phyloP scores from a whole-genome alignment of 2,888 invertebrate genomes.

The Syritta pipiens region DNA sequence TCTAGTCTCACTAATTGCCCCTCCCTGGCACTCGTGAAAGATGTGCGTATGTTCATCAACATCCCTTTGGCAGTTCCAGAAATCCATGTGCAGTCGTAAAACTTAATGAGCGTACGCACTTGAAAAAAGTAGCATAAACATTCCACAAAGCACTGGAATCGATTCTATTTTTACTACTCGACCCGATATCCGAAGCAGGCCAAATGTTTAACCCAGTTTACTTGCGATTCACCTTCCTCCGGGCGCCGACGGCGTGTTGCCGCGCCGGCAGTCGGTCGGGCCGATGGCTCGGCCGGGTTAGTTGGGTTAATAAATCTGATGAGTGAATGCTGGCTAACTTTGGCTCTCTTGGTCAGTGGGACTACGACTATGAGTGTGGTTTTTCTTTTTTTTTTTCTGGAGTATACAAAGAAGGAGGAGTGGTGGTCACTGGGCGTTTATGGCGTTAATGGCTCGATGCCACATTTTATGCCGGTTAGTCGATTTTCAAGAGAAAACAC shows the following conservation, averaged over 20 bases:
- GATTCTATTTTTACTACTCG: conserved; percentile 43
- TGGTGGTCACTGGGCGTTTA: conserved; percentile 17
- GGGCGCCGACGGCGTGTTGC: too few species aligned
- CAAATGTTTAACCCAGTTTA: conserved; percentile 56
- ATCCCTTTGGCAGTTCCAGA: neutral
- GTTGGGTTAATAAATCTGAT: conserved; percentile 40
- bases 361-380: neutral
- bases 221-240: conserved; percentile 48
- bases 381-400: too few species aligned
- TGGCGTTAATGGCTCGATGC: conserved; percentile 51
- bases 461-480: conserved; percentile 52
- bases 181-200: conserved; percentile 26
- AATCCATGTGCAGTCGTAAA: conserved; percentile 18
- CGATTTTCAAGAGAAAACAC: conserved; percentile 44
- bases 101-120: conserved; percentile 35
- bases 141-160: conserved; percentile 21
- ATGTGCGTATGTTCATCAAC: neutral
- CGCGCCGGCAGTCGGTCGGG: neutral
- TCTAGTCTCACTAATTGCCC: neutral
- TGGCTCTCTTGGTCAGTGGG: neutral
- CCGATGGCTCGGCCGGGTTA: neutral
- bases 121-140: conserved; percentile 42
- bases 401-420: neutral
- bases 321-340: conserved; percentile 12
- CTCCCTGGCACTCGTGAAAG: neutral